Percentiles rank a stretch among this genome's conserved stretches.
Conservation (phyloP, 2,888 invertebrate species). For the Bellardia pandia region DNA sequence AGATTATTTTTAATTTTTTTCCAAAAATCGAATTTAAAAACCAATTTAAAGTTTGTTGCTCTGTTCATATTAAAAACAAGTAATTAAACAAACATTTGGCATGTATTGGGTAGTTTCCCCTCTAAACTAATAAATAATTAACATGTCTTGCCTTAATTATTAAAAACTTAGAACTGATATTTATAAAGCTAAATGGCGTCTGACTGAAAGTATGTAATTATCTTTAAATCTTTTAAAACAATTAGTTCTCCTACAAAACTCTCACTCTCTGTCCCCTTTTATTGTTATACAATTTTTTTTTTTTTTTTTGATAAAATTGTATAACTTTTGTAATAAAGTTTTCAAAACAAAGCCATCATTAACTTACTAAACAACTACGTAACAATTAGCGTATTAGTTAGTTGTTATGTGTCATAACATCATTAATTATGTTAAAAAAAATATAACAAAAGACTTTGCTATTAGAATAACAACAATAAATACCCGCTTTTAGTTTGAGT, state of each 20-base stretch:
- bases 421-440: constrained; percentile 32
- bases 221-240: no score
- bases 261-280: no score
- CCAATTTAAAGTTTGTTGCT: neutral
- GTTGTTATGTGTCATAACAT: neutral
- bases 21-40: neutral
- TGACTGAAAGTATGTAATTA: no score
- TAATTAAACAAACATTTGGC: neutral
- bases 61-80: neutral
- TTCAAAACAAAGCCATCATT: neutral
- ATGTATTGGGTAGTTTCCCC: neutral
- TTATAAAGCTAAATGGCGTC: neutral
- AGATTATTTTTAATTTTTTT: neutral
- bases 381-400: neutral
- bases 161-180: neutral
- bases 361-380: neutral
- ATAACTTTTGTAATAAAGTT: neutral
- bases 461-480: neutral
- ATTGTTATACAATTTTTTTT: neutral
- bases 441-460: neutral
- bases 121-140: constrained; percentile 7
- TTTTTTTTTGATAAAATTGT: no score
- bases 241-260: no score
- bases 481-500: neutral
- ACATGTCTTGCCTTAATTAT: constrained; percentile 9